Base-by-base conservation (phyloP, 2,113 vertebrate genomes). In the Cathartes aura region DNA sequence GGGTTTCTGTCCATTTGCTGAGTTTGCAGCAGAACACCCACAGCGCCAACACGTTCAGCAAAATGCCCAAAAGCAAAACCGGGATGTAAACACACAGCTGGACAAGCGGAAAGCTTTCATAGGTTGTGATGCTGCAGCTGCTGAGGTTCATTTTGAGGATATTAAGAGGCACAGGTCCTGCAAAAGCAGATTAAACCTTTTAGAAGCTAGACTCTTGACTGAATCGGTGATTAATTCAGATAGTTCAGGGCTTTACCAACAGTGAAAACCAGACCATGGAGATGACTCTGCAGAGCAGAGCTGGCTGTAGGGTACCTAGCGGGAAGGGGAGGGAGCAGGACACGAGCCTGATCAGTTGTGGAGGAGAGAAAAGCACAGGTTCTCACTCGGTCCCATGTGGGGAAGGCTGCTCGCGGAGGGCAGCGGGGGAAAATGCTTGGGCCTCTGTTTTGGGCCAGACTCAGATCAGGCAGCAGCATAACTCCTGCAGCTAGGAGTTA, bases 1-100 rank as follows among this genome's bases (percentile, higher is more conserved):
- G 97, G 21, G 98, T 97, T 97, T 98, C 98, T 2, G 98, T 98
- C 98, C 98, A 98, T n/a, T 68, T 95, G 34, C 15, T 12, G 20
- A 98, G 88, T 84, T 90, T 98, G 64, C 73, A 80, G 82, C 96
- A 98, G 87, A 99, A 98, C 15, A 98, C 97, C 95, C 98, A 97
- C 64, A 99, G 74, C 0, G 98, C 98, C 83, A 98, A 36, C 8
- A 64, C 6, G 0, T 98, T 99, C 70, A 98, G 96, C 48, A 97
- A 26, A 59, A 98, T 42, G 7, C 98, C 98, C 36, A 98, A 79
- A 59, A 62, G 6, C 19, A 97, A 90, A 66, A 96, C 74, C 0
- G 95, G 92, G 52, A 82, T 40, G 47, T 95, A 96, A 92, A 98
- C 15, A 42, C 87, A 90, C 14, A 96, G 24, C 70, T 97, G 96